Conservation (phyloP, 2,797 vertebrate genomes). For the Tenualosa thibaudeaui region DNA sequence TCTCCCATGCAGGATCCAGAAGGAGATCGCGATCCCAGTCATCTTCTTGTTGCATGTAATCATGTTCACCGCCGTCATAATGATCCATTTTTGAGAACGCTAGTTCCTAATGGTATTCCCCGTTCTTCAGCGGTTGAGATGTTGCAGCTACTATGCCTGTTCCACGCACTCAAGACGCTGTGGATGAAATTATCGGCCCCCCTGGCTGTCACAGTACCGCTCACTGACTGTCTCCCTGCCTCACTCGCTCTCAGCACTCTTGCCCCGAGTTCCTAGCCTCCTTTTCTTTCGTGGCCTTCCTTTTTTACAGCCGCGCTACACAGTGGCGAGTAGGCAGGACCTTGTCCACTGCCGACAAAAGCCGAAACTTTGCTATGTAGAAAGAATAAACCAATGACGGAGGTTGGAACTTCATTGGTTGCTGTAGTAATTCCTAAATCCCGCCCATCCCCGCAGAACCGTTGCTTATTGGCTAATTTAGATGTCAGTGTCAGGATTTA, state of each 20-base stretch:
- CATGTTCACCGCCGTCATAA: slow-evolving; percentile 74
- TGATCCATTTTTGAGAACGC: slow-evolving; percentile 73
- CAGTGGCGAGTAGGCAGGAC: slow-evolving; percentile 60
- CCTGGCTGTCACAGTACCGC: slow-evolving; percentile 52
- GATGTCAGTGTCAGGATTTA: slow-evolving; percentile 60
- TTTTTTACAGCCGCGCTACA: slow-evolving; percentile 46
- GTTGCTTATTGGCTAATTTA: slow-evolving; percentile 57
- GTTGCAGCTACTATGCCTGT: slow-evolving; percentile 58
- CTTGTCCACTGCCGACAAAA: slow-evolving; percentile 55
- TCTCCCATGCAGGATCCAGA: slow-evolving; percentile 90
- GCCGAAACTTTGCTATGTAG: slow-evolving; percentile 73
- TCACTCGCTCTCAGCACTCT: slow-evolving; percentile 40
- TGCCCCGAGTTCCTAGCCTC: slow-evolving; percentile 45
- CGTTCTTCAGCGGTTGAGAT: slow-evolving; percentile 57
- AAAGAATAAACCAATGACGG: slow-evolving; percentile 62
- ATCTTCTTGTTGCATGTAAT: slow-evolving; percentile 85
- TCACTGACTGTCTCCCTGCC: slow-evolving; percentile 47
- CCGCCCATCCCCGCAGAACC: slow-evolving; percentile 48
- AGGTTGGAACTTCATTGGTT: slow-evolving; percentile 65
- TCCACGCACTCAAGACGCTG: slow-evolving; percentile 66
- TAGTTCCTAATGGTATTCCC: slow-evolving; percentile 48
- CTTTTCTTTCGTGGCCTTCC: slow-evolving; percentile 41
- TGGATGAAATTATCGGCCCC: slow-evolving; percentile 70
- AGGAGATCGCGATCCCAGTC: slow-evolving; percentile 92
- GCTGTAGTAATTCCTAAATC: background rate